Evolutionary conservation across 2,888 invertebrate species (phyloP).

Genomic region (Cephus nigrinus): DNA sequence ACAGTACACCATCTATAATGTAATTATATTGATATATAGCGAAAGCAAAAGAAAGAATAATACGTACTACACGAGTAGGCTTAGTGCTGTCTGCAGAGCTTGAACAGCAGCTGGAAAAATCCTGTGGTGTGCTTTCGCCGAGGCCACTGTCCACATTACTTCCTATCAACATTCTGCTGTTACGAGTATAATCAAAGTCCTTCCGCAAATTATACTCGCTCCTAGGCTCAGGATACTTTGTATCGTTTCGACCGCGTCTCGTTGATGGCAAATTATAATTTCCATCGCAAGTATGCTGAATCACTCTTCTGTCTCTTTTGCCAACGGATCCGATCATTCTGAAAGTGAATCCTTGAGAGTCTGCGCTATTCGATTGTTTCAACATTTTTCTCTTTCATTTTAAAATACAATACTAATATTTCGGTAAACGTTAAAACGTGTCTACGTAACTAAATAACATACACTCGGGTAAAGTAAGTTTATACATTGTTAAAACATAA

Average conservation of each 20-base stretch:
- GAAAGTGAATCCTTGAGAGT: constrained; percentile 57
- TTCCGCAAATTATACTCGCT: constrained; percentile 56
- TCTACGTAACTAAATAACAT: neutral
- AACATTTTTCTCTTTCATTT: neutral
- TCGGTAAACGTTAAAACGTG: constrained; percentile 10
- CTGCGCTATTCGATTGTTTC: constrained; percentile 9
- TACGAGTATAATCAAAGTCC: constrained; percentile 59
- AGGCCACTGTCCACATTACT: constrained; percentile 63
- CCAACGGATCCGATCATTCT: constrained; percentile 62
- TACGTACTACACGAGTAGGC: constrained; percentile 61
- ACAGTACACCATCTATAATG: neutral
- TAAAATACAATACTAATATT: neutral
- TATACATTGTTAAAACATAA: neutral
- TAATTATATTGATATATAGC: neutral
- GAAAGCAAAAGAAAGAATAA: constrained; percentile 15
- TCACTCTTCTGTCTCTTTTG: constrained; percentile 59
- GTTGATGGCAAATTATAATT: constrained; percentile 56
- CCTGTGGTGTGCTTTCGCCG: constrained; percentile 64
- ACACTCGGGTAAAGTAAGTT: neutral
- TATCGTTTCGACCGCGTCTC: constrained; percentile 50
- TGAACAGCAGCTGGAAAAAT: constrained; percentile 65
- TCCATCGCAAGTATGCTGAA: constrained; percentile 57
- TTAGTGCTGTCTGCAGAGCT: constrained; percentile 64
- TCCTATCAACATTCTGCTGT: constrained; percentile 58
- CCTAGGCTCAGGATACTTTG: constrained; percentile 53